phyloP scores from a whole-genome alignment of 2,797 vertebrate species.

The Pantherophis vulpinus region DNA sequence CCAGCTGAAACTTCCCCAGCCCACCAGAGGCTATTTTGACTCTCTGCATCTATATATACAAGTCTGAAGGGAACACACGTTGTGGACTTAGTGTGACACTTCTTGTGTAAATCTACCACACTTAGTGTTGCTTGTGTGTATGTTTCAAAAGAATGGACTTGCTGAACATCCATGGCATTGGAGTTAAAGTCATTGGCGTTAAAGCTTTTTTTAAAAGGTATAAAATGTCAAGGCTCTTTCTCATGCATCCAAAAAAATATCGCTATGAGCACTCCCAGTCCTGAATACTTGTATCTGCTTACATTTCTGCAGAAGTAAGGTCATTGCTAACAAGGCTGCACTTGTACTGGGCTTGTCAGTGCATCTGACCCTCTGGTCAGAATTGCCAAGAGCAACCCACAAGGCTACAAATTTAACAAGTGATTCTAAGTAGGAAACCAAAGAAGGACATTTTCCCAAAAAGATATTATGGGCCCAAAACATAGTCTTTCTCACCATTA shows the following conservation, averaged over 20 bases:
- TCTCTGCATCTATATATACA: neutral
- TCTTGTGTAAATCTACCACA: neutral
- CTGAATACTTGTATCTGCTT: neutral
- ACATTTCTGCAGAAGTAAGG: neutral
- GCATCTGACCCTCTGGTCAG: neutral
- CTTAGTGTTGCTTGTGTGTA: neutral
- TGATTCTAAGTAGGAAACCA: neutral
- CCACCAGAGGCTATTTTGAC: constrained; percentile 41
- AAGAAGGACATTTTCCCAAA: neutral
- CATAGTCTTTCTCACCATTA: neutral
- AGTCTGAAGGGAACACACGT: neutral
- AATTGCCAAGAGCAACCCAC: too few relatives aligned
- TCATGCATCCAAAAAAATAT: neutral
- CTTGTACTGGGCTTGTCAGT: neutral
- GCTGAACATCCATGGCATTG: neutral
- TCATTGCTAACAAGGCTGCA: neutral
- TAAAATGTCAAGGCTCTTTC: neutral
- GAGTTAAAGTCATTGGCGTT: neutral
- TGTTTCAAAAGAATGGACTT: neutral
- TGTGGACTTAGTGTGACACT: neutral
- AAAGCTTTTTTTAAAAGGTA: neutral
- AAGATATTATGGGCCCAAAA: neutral
- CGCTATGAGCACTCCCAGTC: neutral
- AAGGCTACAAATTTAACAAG: neutral
- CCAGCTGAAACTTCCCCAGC: neutral